These are phyloP conservation scores for Acrobasis suavella DNA, from an alignment of 2,888 invertebrate genomes.

Conservation along the genomic window DNA sequence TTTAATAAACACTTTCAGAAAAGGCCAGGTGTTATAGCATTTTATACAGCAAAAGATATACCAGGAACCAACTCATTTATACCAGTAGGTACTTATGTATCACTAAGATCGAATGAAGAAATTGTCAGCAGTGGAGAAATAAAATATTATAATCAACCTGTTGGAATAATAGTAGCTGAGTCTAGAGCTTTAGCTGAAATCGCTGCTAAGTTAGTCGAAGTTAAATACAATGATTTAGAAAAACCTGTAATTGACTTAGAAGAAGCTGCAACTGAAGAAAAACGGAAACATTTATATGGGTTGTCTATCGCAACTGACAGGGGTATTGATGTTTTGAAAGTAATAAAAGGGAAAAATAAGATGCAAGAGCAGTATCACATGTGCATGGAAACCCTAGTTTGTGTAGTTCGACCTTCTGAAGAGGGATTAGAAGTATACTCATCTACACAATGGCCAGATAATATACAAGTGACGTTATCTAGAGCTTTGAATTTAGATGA, in stretches of 20 bases:
- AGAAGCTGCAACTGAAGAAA: slow-evolving; percentile 41
- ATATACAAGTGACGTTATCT: slow-evolving; percentile 78
- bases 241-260: slow-evolving; percentile 51
- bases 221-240: slow-evolving; percentile 71
- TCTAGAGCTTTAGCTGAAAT: slow-evolving; percentile 74
- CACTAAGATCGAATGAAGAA: slow-evolving; percentile 54
- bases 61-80: slow-evolving; percentile 85
- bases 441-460: slow-evolving; percentile 83
- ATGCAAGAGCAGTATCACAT: slow-evolving; percentile 86
- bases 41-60: slow-evolving; percentile 82
- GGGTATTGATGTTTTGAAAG: slow-evolving; percentile 61
- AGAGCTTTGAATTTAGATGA: slow-evolving; percentile 78
- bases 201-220: slow-evolving; percentile 80
- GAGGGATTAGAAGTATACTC: slow-evolving; percentile 85
- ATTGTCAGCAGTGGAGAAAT: slow-evolving; percentile 55
- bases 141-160: slow-evolving; percentile 54
- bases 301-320: slow-evolving; percentile 42
- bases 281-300: slow-evolving; percentile 15
- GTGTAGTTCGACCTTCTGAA: slow-evolving; percentile 85
- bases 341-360: slow-evolving; percentile 77
- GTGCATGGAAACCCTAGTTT: slow-evolving; percentile 86
- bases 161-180: slow-evolving; percentile 81
- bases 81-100: slow-evolving; percentile 35
- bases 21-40: slow-evolving; percentile 83
- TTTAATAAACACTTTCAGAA: slow-evolving; percentile 58